Conservation (phyloP, 2,888 invertebrate species). For the Odiellus spinosus region DNA sequence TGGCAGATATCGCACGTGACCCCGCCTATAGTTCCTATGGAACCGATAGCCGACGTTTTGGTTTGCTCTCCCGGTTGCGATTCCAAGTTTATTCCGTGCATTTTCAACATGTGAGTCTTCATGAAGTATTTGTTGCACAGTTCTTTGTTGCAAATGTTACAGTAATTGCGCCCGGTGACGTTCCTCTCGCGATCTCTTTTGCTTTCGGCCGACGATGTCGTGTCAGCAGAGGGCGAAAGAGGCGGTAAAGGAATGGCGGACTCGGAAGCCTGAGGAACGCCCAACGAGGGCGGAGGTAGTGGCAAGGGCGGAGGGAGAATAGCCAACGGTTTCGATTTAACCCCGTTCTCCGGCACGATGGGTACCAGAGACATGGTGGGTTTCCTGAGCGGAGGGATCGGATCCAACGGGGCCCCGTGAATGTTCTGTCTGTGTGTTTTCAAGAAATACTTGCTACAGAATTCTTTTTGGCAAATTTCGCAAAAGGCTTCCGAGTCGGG, state of each 20-base stretch:
- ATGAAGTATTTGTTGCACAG: slow-evolving; percentile 99
- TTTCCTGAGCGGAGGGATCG: slow-evolving; percentile 15
- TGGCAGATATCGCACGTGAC: slow-evolving; percentile 95
- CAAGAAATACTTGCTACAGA: slow-evolving; percentile 44
- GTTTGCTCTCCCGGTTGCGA: slow-evolving; percentile 47
- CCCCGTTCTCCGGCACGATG: slow-evolving; percentile 8
- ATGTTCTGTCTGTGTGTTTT: slow-evolving; percentile 51
- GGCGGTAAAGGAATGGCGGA: slow-evolving; percentile 14
- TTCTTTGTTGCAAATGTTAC: slow-evolving; percentile 96
- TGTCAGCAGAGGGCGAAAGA: slow-evolving; percentile 3
- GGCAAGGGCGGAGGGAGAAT: slow-evolving; percentile 6
- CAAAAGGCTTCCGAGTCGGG: slow-evolving; percentile 28
- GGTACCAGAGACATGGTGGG: slow-evolving; percentile 5
- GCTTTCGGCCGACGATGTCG: slow-evolving; percentile 7
- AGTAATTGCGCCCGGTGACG: slow-evolving; percentile 47
- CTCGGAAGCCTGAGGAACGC: slow-evolving; percentile 17
- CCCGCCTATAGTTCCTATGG: slow-evolving; percentile 54
- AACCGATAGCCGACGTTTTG: slow-evolving; percentile 32
- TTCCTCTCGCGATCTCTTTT: slow-evolving; percentile 3
- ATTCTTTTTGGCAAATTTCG: slow-evolving; percentile 43
- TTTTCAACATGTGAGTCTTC: slow-evolving; percentile 97
- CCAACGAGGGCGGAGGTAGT: slow-evolving; percentile 12
- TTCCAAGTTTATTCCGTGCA: slow-evolving; percentile 90
- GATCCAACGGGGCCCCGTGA: slow-evolving; percentile 37
- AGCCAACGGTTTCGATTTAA: slow-evolving; percentile 15